A percentile compares a stretch with the other conserved stretches of the same genome.
Conservation (phyloP, 2,888 invertebrate genomes). For the Atethmia centrago region DNA sequence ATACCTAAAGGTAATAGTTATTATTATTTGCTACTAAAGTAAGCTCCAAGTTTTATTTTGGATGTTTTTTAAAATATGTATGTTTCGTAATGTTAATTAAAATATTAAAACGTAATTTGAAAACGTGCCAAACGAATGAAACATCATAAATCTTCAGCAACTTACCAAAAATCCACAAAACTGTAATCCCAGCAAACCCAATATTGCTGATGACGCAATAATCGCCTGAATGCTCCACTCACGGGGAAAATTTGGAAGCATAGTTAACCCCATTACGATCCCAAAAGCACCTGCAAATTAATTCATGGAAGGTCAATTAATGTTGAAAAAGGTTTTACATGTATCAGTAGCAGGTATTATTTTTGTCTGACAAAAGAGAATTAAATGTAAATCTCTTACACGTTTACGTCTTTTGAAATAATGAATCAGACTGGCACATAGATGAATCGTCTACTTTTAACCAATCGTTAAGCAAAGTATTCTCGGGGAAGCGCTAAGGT, state of each 20-base stretch:
- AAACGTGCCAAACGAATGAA: background rate
- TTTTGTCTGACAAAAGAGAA: no score
- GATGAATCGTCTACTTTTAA: background rate
- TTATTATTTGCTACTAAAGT: background rate
- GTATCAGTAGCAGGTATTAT: background rate
- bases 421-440: background rate
- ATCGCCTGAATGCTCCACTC: conserved; percentile 71
- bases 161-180: conserved; percentile 83
- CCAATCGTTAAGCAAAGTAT: background rate
- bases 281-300: conserved; percentile 78
- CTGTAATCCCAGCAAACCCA: conserved; percentile 79
- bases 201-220: conserved; percentile 69
- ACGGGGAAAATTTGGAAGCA: conserved; percentile 71
- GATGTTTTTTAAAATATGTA: no score
- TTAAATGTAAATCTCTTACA: no score
- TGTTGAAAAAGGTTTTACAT: background rate
- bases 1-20: no score
- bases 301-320: conserved; percentile 11
- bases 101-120: background rate
- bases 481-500: background rate
- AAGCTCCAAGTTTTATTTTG: background rate
- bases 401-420: background rate
- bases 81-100: background rate
- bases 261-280: conserved; percentile 75
- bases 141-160: conserved; percentile 9